Evolutionary conservation across 2,113 vertebrate genomes (phyloP).

Genomic region (Crotalus tigris): DNA sequence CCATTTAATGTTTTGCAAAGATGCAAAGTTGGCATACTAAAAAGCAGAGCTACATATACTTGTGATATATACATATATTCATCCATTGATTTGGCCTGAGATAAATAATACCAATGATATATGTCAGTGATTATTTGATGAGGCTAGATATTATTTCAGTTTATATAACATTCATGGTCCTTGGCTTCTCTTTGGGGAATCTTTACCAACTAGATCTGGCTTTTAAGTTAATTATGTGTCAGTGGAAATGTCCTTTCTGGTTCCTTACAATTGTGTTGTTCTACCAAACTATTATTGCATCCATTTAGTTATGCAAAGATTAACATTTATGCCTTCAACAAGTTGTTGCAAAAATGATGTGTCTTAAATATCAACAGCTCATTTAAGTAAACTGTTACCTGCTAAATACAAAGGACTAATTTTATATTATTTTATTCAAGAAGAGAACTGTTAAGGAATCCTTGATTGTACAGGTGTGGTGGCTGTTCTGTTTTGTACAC

Average conservation of each 20-base stretch:
- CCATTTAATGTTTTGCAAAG: constrained; percentile 33
- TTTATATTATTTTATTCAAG: neutral
- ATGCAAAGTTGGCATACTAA: constrained; percentile 11
- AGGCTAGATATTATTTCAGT: neutral
- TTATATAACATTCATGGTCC: neutral
- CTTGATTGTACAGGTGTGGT: neutral
- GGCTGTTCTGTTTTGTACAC: neutral
- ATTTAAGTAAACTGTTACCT: constrained; percentile 3
- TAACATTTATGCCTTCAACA: rapidly evolving
- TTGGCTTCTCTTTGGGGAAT: rapidly evolving
- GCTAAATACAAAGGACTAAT: neutral
- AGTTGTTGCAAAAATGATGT: neutral
- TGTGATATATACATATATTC: neutral
- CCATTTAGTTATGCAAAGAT: neutral
- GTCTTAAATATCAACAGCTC: rapidly evolving
- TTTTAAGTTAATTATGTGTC: neutral
- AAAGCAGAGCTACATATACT: neutral
- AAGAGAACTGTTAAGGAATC: neutral
- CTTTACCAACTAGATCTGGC: constrained; percentile 8
- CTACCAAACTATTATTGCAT: rapidly evolving
- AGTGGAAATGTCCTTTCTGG: neutral
- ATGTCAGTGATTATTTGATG: neutral
- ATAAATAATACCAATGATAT: constrained; percentile 36
- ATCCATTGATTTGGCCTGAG: constrained; percentile 33
- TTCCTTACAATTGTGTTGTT: rapidly evolving